These are phyloP conservation scores for Allolobophora icterica DNA, from an alignment of 2,888 invertebrate genomes.

Conservation along the genomic window DNA sequence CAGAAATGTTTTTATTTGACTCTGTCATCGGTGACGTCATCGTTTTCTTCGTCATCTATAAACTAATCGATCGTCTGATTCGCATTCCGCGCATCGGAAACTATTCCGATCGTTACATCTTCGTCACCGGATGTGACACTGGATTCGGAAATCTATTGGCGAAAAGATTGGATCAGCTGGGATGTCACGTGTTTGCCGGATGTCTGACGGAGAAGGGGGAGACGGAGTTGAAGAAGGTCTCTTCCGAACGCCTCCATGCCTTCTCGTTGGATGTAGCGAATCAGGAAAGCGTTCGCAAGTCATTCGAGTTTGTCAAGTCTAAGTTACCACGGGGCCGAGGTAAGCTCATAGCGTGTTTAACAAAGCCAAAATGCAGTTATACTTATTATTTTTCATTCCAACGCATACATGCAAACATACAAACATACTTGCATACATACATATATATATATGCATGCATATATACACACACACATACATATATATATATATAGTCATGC, in stretches of 20 bases:
- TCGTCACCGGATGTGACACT: slow-evolving; percentile 37
- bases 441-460: background rate
- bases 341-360: background rate
- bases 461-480: background rate
- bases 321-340: background rate
- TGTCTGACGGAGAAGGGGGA: slow-evolving; percentile 35
- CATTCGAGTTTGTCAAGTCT: background rate
- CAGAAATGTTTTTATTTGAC: background rate
- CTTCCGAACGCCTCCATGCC: slow-evolving; percentile 49
- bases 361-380: too few relatives aligned
- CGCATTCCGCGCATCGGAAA: slow-evolving; percentile 23
- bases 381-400: background rate
- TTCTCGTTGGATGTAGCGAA: slow-evolving; percentile 62
- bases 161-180: slow-evolving; percentile 31
- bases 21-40: background rate
- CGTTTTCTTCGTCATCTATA: slow-evolving; percentile 29
- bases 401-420: background rate
- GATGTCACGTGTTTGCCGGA: slow-evolving; percentile 36
- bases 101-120: slow-evolving; percentile 26
- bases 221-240: slow-evolving; percentile 20
- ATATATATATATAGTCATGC: too few relatives aligned
- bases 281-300: slow-evolving; percentile 45
- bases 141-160: slow-evolving; percentile 36
- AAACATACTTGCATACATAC: background rate
- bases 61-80: slow-evolving; percentile 3